Evolutionary conservation across 2,113 vertebrate genomes (phyloP).

Genomic region (Melanocharis versteri): DNA sequence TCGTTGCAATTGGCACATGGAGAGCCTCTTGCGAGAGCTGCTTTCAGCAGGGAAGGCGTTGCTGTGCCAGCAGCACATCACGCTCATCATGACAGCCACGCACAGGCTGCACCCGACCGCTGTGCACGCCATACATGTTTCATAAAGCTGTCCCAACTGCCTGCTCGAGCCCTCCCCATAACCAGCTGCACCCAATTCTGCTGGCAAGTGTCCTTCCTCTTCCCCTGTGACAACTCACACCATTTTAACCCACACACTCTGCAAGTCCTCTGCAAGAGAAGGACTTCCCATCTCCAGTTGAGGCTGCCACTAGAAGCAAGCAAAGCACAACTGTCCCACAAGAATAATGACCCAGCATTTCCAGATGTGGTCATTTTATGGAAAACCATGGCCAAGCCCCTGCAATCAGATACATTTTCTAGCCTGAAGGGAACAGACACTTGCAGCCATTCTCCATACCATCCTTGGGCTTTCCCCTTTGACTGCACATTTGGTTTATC

Average conservation of each 20-base stretch:
- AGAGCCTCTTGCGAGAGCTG: not conserved
- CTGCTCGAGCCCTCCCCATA: not conserved
- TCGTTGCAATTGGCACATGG: not conserved
- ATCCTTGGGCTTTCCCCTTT: not conserved
- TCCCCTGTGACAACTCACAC: not conserved
- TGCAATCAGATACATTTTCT: not conserved
- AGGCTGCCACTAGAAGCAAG: not conserved
- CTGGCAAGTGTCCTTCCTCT: not conserved
- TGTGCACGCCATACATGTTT: not conserved
- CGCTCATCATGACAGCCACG: not conserved
- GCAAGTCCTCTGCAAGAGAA: not conserved
- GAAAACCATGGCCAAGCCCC: not conserved
- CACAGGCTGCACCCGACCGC: not conserved
- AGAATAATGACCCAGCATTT: not conserved
- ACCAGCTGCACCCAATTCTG: not conserved
- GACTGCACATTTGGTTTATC: not conserved
- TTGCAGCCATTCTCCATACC: not conserved
- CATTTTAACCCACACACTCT: not conserved
- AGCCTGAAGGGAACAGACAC: not conserved
- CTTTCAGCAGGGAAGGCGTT: not conserved
- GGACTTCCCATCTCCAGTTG: not conserved
- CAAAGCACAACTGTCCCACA: not conserved
- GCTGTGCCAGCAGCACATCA: conserved; percentile 15
- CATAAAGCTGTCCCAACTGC: not conserved
- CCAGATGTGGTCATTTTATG: not conserved